Conservation (phyloP, 2,113 vertebrate genomes). For the Amazona vittata region DNA sequence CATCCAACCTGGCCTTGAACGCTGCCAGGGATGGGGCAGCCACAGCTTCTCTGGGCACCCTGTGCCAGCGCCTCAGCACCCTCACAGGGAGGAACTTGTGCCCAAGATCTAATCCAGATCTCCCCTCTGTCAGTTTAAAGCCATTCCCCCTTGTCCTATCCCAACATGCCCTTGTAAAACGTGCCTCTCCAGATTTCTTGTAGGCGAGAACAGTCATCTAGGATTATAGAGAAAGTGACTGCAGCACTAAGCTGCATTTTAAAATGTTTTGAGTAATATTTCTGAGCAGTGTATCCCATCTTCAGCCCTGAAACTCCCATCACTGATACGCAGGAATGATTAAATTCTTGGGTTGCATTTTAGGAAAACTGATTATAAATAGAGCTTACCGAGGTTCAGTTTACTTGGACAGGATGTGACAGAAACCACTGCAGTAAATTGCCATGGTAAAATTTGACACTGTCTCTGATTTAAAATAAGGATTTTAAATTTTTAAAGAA, state of each 20-base stretch:
- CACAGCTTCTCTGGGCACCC: neutral
- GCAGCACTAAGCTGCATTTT: neutral
- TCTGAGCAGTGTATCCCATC: neutral
- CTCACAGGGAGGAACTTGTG: neutral
- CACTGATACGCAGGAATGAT: neutral
- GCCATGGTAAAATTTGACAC: neutral
- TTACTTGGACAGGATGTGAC: neutral
- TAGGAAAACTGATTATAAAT: neutral
- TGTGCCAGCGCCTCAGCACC: neutral
- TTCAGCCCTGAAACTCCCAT: neutral
- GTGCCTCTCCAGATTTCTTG: neutral
- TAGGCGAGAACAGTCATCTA: neutral
- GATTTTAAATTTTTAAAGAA: neutral
- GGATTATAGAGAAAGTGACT: neutral
- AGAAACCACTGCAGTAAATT: neutral
- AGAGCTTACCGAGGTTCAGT: neutral
- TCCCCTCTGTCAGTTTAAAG: neutral
- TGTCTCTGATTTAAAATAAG: neutral
- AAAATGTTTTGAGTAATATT: neutral
- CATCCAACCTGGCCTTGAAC: neutral
- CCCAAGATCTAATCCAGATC: neutral
- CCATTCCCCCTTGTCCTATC: neutral
- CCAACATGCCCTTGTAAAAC: neutral
- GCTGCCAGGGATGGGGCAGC: neutral
- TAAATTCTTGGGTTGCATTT: neutral